Percentiles rank a stretch among this genome's conserved stretches.
These are phyloP conservation scores for Eutolmus rufibarbis DNA, from an alignment of 2,888 invertebrate species.

Conservation along the genomic window DNA sequence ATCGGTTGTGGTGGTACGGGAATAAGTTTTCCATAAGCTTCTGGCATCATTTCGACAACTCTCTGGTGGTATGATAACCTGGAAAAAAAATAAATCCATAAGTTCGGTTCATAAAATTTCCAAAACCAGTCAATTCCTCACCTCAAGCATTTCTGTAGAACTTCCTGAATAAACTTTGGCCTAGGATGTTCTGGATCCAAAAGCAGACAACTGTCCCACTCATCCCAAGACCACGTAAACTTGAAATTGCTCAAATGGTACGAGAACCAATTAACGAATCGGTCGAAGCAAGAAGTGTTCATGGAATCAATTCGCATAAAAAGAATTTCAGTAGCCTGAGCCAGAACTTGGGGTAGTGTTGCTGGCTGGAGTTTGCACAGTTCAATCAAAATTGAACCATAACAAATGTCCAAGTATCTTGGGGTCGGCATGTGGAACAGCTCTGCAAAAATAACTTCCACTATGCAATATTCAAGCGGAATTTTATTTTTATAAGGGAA, in stretches of 20 bases:
- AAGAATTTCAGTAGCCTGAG: constrained; percentile 96
- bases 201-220: constrained; percentile 88
- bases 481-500: constrained; percentile 94
- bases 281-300: constrained; percentile 96
- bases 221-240: constrained; percentile 99
- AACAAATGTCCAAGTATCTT: constrained; percentile 88
- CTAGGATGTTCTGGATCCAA: constrained; percentile 89
- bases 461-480: constrained; percentile 96
- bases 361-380: constrained; percentile 95
- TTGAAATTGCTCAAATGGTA: constrained; percentile 99
- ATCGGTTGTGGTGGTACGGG: constrained; percentile 85
- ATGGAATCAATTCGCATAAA: constrained; percentile 96
- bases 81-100: constrained; percentile 50
- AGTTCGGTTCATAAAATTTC: neutral
- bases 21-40: constrained; percentile 81
- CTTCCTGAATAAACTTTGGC: constrained; percentile 93
- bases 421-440: constrained; percentile 91
- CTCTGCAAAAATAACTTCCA: constrained; percentile 95
- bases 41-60: constrained; percentile 91
- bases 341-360: constrained; percentile 96
- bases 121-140: constrained; percentile 56
- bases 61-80: constrained; percentile 94
- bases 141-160: constrained; percentile 89
- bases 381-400: constrained; percentile 95
- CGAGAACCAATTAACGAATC: constrained; percentile 96